These are phyloP conservation scores for Yasuhikotakia modesta DNA, from an alignment of 2,797 vertebrate genomes.

Conservation along the genomic window DNA sequence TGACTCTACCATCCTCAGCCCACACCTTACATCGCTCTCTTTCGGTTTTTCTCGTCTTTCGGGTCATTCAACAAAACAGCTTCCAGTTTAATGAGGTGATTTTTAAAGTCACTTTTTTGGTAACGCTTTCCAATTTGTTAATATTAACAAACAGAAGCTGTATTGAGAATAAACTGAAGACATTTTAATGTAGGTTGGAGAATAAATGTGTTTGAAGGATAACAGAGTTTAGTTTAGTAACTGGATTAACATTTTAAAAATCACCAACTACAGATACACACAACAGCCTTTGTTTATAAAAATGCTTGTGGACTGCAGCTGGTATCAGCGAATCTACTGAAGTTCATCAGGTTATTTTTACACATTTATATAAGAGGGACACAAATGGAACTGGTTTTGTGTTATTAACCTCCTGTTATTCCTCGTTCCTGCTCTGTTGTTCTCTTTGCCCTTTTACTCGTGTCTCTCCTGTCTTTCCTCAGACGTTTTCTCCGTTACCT, in stretches of 20 bases:
- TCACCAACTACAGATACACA: no score
- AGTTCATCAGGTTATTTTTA: neutral
- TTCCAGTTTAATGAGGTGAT: neutral
- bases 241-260: no score
- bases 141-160: no score
- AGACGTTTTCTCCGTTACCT: conserved; percentile 31
- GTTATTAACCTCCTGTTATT: neutral
- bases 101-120: neutral
- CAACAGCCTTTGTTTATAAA: no score
- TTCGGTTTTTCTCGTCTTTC: neutral
- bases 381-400: neutral
- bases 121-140: neutral
- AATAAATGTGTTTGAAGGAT: no score
- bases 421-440: neutral
- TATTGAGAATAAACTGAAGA: no score
- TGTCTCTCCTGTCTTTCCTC: conserved; percentile 18
- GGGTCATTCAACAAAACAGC: neutral
- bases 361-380: neutral
- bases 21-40: conserved; percentile 16
- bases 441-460: neutral
- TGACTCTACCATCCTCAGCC: conserved; percentile 19
- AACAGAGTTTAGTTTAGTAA: no score
- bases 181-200: no score
- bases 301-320: no score
- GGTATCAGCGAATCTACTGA: no score